Percentiles rank a stretch among this genome's conserved stretches.
Evolutionary conservation across 2,797 vertebrate species (phyloP).

Genomic region (Alectoris magna): DNA sequence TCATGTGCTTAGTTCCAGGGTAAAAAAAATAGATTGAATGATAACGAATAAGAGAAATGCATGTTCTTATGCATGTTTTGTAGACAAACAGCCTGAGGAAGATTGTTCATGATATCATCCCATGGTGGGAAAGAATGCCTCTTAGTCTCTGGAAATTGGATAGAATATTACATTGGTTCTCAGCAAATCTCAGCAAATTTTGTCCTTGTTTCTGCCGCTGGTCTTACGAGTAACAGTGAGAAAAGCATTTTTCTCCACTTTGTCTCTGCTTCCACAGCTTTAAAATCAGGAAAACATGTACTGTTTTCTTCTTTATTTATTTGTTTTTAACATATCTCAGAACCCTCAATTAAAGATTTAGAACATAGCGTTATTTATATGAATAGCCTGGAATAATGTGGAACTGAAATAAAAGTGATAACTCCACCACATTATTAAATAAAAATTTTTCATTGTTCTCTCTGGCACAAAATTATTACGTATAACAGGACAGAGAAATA

Average conservation of each 20-base stretch:
- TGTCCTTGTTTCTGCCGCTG: neutral
- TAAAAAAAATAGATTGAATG: slow-evolving; percentile 36
- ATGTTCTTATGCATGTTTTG: slow-evolving; percentile 8
- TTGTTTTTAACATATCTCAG: neutral
- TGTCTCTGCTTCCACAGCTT: neutral
- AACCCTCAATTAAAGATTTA: neutral
- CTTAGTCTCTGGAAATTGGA: neutral
- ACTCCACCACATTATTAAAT: neutral
- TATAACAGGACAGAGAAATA: neutral
- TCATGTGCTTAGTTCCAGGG: slow-evolving; percentile 16
- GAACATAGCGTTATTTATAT: neutral
- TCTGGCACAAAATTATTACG: neutral
- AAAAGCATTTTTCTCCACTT: neutral
- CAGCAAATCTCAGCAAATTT: neutral
- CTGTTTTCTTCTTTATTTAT: neutral
- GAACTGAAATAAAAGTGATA: neutral
- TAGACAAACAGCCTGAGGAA: slow-evolving; percentile 35
- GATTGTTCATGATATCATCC: neutral
- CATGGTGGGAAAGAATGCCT: neutral
- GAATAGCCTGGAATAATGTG: neutral
- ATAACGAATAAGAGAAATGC: slow-evolving; percentile 35
- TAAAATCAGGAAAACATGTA: neutral
- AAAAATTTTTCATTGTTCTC: neutral
- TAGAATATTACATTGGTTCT: neutral
- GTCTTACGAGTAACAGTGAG: neutral